Evolutionary conservation across 35 echinoderm and acorn worm genomes (phyloP), one percentile per base, ranked within the genome.

Genomic region (Lytechinus variegatus): DNA sequence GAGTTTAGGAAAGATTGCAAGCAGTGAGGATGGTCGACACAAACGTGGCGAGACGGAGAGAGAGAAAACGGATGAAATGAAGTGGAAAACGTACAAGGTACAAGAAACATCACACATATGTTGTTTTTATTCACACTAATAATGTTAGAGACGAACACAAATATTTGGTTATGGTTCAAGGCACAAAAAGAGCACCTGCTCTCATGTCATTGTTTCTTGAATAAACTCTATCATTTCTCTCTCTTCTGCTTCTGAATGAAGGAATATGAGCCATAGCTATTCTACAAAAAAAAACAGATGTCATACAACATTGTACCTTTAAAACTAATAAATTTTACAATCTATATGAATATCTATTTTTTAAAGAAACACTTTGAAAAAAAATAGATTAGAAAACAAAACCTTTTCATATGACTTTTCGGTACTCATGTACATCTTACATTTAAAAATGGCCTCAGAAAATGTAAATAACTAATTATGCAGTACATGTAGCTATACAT

Each of bases 1-100:
- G 96, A n/a, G 88, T 90, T 90, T 52, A 16, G 29, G 10, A 90
- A 52, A 90, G 88, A 90, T 90, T 44, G 88, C 28, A 21, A 54
- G 88, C 28, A n/a, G 27, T 21, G 88, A 90, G 66, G 66, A 79
- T 79, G 66, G 66, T 24, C 66, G 66, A 79, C 1, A 79, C 66
- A 79, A 79, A 79, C 66, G 66, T 19, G 66, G 66, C 66, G 66
- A 6, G n/a, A 79, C 66, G 66, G 21, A 79, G 66, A 79, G n/a
- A n/a, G 66, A 79, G 66, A 79, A 79, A n/a, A 79, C n/a, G 66
- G 14, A 79, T 79, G 66, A 71, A 6, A 71, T 71, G 61, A 79
- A 24, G 66, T 79, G 66, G 66, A 79, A 79, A 79, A 79, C 66
- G n/a, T 24, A 79, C 66, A 79, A 79, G 66, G 66, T 79, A 79